Evolutionary conservation across 23 tunicate genomes (phyloP).

Genomic region (Clavelina lepadiformis): DNA sequence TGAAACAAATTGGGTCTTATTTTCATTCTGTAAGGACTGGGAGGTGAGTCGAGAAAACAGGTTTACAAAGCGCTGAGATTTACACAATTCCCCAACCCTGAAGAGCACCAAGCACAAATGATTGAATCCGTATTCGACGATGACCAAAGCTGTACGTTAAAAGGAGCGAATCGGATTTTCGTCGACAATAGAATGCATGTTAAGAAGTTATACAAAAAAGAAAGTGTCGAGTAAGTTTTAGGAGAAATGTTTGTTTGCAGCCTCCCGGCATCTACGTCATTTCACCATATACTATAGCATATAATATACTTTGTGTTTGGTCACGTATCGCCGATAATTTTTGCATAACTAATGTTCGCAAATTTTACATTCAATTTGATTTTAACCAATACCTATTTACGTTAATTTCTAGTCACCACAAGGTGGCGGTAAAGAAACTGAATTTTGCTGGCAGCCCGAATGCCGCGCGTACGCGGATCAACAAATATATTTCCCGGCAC

Average conservation of each 20-base stretch:
- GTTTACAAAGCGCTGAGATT: not conserved
- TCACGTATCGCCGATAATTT: too few species aligned
- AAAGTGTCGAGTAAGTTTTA: not conserved
- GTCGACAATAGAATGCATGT: constrained; percentile 5
- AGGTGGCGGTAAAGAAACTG: constrained; percentile 1
- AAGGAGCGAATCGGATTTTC: constrained; percentile 7
- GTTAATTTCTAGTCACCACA: too few species aligned
- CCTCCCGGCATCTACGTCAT: too few species aligned
- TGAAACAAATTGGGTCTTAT: not conserved
- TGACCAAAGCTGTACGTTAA: not conserved
- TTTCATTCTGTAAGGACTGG: not conserved
- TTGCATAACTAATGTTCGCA: too few species aligned
- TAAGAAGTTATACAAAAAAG: not conserved
- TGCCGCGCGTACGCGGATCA: constrained; percentile 41
- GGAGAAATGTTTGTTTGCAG: too few species aligned
- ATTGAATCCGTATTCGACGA: not conserved
- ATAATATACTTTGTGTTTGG: too few species aligned
- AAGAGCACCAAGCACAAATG: not conserved
- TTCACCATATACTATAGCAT: too few species aligned
- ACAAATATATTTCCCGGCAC: constrained; percentile 46
- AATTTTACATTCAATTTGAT: too few species aligned
- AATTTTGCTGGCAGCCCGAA: constrained; percentile 37
- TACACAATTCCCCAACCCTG: not conserved
- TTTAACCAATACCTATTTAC: too few species aligned
- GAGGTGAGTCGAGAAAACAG: not conserved